phyloP scores from a whole-genome alignment of 1,140 invertebrate species.

The Archegozetes longisetosus region DNA sequence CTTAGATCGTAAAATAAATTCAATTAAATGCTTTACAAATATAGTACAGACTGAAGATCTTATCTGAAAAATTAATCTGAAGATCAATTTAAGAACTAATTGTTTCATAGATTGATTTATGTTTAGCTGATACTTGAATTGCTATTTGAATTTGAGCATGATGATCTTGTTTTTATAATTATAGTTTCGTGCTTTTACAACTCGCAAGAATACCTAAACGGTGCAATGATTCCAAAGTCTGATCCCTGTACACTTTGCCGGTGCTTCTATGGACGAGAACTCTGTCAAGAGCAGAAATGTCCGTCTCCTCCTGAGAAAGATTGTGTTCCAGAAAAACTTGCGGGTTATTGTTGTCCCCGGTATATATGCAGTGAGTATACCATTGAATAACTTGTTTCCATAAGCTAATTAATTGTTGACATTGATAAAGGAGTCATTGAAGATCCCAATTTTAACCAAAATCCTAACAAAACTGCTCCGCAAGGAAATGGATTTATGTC shows the following conservation, averaged over 20 bases:
- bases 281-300: conserved; percentile 37
- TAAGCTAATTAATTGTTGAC: background rate
- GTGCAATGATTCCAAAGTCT: conserved; percentile 31
- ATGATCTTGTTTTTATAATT: too few species aligned
- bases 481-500: background rate
- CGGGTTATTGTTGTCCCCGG: conserved; percentile 33
- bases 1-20: too few species aligned
- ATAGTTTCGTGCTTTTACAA: conserved; percentile 31
- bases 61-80: too few species aligned
- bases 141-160: too few species aligned
- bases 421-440: background rate
- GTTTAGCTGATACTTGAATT: too few species aligned
- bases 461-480: background rate
- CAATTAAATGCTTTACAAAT: too few species aligned
- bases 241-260: conserved; percentile 36
- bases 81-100: too few species aligned
- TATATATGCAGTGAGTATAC: conserved; percentile 35
- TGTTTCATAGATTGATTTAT: too few species aligned
- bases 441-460: background rate
- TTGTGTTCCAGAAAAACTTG: conserved; percentile 28
- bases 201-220: conserved; percentile 32
- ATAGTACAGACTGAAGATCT: too few species aligned
- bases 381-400: background rate
- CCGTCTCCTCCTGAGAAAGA: conserved; percentile 31
- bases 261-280: conserved; percentile 37